Conservation (phyloP, 2,113 vertebrate genomes). For the Leptobrachium ailaonicum region DNA sequence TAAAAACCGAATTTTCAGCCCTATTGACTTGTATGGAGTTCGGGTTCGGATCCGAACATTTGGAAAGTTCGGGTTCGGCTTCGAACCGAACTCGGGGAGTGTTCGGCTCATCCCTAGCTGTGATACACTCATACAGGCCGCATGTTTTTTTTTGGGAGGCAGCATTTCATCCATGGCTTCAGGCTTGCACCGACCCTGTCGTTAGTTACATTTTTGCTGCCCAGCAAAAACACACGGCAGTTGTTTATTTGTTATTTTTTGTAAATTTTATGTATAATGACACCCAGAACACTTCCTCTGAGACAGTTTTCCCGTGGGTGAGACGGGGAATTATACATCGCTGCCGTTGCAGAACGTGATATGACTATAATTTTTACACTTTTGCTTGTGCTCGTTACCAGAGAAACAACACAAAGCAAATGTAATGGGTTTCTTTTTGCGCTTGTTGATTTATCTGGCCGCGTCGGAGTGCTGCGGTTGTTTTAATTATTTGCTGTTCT, state of each 20-base stretch:
- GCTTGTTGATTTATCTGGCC: conserved; percentile 55
- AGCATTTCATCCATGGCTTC: too few relatives aligned
- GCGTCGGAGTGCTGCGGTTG: conserved; percentile 45
- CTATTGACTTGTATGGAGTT: too few relatives aligned
- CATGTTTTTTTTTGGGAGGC: too few relatives aligned
- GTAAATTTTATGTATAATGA: conserved; percentile 26
- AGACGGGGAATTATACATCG: conserved; percentile 51
- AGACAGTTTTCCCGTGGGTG: conserved; percentile 57
- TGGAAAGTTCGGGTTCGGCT: too few relatives aligned
- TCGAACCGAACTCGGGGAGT: too few relatives aligned
- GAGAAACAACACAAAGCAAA: conserved; percentile 59
- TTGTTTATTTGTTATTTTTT: conserved; percentile 13
- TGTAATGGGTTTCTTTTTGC: conserved; percentile 44
- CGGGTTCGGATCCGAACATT: too few relatives aligned
- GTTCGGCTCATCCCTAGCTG: too few relatives aligned
- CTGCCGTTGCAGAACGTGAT: conserved; percentile 55
- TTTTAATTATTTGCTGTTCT: conserved; percentile 52
- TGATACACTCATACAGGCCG: too few relatives aligned
- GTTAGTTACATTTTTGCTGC: too few relatives aligned
- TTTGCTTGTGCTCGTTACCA: conserved; percentile 56
- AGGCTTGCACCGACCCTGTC: too few relatives aligned
- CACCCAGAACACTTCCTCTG: conserved; percentile 48
- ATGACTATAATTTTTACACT: conserved; percentile 57
- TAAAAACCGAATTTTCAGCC: too few relatives aligned
- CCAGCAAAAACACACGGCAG: background rate